A percentile compares a stretch with the other conserved stretches of the same genome.
phyloP scores from a whole-genome alignment of 2,113 vertebrate genomes.

The Chinchilla lanigera region DNA sequence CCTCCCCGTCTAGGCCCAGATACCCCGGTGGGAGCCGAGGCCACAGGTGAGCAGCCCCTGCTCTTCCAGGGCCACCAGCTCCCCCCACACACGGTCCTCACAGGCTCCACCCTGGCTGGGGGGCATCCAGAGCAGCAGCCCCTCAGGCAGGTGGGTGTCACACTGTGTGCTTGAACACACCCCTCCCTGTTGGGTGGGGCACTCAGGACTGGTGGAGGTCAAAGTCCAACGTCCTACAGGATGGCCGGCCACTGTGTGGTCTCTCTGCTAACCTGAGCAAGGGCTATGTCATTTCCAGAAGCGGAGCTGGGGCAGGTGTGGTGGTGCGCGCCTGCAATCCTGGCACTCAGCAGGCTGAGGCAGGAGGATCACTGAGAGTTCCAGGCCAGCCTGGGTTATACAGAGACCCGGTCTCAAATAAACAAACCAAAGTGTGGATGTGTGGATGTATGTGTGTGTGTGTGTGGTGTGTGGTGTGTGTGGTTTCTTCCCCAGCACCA shows the following conservation, averaged over 20 bases:
- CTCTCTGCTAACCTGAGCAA: background rate
- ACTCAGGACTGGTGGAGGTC: background rate
- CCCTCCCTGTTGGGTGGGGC: background rate
- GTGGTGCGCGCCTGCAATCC: background rate
- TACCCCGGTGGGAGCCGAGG: background rate
- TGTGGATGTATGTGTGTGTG: too few relatives aligned
- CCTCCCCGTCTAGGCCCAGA: background rate
- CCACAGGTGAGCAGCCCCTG: background rate
- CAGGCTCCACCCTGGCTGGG: background rate
- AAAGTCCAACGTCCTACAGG: too few relatives aligned
- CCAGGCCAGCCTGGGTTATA: background rate
- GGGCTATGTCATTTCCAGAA: background rate
- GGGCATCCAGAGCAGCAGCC: background rate
- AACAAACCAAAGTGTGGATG: too few relatives aligned
- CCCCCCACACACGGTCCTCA: too few relatives aligned
- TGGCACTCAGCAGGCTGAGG: background rate
- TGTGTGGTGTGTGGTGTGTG: background rate
- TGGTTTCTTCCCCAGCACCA: background rate
- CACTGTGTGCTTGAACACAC: background rate
- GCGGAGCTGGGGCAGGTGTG: too few relatives aligned
- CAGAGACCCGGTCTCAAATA: background rate
- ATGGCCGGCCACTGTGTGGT: background rate
- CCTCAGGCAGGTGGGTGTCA: background rate
- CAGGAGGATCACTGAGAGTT: background rate
- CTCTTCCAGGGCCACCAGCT: background rate